Base-by-base conservation (phyloP, 1,140 invertebrate genomes). In the Pseudomyrmex gracilis region DNA sequence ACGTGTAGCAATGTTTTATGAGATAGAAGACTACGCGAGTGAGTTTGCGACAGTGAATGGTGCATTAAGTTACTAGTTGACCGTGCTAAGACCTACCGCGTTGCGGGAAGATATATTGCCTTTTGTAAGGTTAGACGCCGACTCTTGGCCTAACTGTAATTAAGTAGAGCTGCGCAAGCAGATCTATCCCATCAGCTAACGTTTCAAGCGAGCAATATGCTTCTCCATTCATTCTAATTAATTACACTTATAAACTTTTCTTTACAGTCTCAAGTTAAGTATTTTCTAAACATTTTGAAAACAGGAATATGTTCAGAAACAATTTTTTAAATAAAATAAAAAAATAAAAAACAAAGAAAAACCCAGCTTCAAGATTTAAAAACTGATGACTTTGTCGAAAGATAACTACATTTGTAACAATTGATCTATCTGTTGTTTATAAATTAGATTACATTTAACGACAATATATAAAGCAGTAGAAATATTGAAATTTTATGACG, bases 51-150 rank as follows among this genome's bases (percentile, higher is more conserved):
- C 12, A 24, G 8, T 9, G 20, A 63, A 82, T 15, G 17, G 70
- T 82, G 34, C 64, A 71, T 80, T 80, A 49, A 34, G 66, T 77
- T 47, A 55, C 60, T 45, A 68, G 61, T 78, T 70, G 87, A 86
- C 82, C 86, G 58, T 84, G 74, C 24, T 77, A 83, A 87, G 87
- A 87, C 83, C 86, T 55, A 80, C 85, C 68, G 17, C 85, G 58
- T 73, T 49, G 71, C 63, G 70, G 55, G 9, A 85, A 74, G 82
- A 86, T 88, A 84, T 84, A 88, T 86, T 34, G 80, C 15, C 61
- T 78, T 83, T 83, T 60, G 63, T 83, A 83, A 83, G 45, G 43
- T 45, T 78, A 78, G 53, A 77, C 51, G 73, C 82, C 73, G 73
- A 83, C 73, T 83, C 51, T 49, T 60, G 45, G 20, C 22, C 53